Evolutionary conservation across 2,113 vertebrate genomes (phyloP), one percentile per base, ranked within the genome.

Genomic region (Sturnus vulgaris): DNA sequence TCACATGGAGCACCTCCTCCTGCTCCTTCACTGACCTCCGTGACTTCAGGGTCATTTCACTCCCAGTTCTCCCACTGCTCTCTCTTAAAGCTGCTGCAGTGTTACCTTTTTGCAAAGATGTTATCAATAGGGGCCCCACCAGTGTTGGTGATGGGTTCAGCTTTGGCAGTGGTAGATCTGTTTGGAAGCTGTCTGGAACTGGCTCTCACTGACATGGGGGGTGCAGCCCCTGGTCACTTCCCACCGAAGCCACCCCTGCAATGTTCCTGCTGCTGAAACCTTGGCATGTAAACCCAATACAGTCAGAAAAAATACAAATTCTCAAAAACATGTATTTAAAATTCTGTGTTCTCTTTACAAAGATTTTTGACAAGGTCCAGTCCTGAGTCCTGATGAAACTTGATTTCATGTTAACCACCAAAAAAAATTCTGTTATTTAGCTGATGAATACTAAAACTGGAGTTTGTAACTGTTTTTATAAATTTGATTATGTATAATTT

Each of bases 401-500:
- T 82, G 14, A 10, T 79, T n/a, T 78, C 37, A n/a, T 40, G 12
- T 78, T 55, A 47, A 84, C 12, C 0, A 0, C 28, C 17, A 52
- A 53, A 72, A 61, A 76, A 39, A 24, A 1, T 39, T 78, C 9
- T 88, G 8, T 81, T 33, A 30, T 50, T 72, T 77, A 73, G n/a
- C 35, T 92, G 63, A 69, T 72, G 64, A 70, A 47, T n/a, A 40
- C 52, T 84, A 11, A n/a, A 94, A 84, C 49, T 79, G 42, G 55
- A 81, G 77, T 64, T 95, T 71, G 35, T 81, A 84, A 75, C 44
- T 86, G 47, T 46, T 93, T 90, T 81, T 73, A n/a, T 81, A 82
- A 60, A 88, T 83, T 90, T 90, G 42, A 64, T 94, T 88, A 50
- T 73, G 47, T 81, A 7, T 86, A 49, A 68, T 89, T 88, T 92